Percentiles rank a stretch among this genome's conserved stretches.
Conservation (phyloP, 2,797 vertebrate genomes). For the Sciurus vulgaris region DNA sequence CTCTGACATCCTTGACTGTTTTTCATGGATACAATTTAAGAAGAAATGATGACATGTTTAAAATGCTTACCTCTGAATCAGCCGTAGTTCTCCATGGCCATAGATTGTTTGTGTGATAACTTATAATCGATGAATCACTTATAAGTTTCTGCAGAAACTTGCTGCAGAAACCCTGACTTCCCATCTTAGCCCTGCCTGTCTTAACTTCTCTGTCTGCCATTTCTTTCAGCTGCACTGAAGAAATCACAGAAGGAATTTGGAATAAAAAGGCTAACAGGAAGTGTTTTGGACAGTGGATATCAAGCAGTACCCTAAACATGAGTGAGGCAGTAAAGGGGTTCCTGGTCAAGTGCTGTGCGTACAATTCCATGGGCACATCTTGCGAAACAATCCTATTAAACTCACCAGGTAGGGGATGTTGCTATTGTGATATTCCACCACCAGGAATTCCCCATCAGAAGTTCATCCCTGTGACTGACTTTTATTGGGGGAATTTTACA, state of each 20-base stretch:
- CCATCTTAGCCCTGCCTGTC: background rate
- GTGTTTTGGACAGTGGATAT: conserved; percentile 88
- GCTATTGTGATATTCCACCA: background rate
- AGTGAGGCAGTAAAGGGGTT: conserved; percentile 70
- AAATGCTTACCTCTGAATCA: background rate
- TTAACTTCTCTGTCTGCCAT: conserved; percentile 52
- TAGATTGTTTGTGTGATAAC: conserved; percentile 15
- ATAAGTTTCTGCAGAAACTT: background rate
- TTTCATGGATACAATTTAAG: background rate
- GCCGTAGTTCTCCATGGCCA: background rate
- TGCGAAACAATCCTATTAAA: conserved; percentile 85
- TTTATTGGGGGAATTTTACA: background rate
- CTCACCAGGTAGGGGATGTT: conserved; percentile 83
- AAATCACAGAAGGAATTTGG: conserved; percentile 87
- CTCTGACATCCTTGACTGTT: background rate
- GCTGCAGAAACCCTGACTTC: background rate
- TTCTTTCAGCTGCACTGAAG: conserved; percentile 87
- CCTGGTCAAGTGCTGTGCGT: conserved; percentile 90
- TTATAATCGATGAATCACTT: background rate
- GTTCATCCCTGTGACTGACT: background rate
- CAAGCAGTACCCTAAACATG: conserved; percentile 85
- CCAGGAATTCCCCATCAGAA: background rate
- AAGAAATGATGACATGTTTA: background rate
- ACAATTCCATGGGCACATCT: conserved; percentile 86
- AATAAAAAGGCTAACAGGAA: conserved; percentile 81